phyloP scores from a whole-genome alignment of 2,113 vertebrate genomes.

The Anolis carolinensis region DNA sequence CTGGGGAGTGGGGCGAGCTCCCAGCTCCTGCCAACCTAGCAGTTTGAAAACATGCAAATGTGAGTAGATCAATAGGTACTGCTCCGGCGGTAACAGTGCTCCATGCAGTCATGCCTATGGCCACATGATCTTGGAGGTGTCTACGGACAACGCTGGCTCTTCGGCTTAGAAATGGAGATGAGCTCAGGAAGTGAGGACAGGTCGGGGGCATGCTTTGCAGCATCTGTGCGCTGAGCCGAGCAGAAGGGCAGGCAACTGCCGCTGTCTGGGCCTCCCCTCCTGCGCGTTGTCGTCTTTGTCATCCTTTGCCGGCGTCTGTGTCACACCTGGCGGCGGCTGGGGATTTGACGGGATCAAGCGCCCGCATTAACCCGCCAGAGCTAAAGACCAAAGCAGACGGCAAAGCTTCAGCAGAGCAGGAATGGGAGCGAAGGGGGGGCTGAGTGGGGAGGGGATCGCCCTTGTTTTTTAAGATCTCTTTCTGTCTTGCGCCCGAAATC shows the following conservation, averaged over 20 bases:
- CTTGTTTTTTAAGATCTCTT: not conserved
- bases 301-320: slow-evolving; percentile 36
- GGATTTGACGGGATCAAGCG: slow-evolving; percentile 66
- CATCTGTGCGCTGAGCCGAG: not conserved
- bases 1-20: too few relatives aligned
- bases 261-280: not conserved
- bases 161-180: too few relatives aligned
- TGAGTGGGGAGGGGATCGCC: slow-evolving; percentile 30
- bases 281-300: not conserved
- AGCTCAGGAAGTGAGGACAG: too few relatives aligned
- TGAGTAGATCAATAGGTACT: too few relatives aligned
- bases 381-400: slow-evolving; percentile 84
- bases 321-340: slow-evolving; percentile 65
- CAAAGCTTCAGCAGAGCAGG: slow-evolving; percentile 71
- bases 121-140: too few relatives aligned
- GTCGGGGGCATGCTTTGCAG: not conserved
- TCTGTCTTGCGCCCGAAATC: slow-evolving; percentile 54
- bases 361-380: slow-evolving; percentile 64
- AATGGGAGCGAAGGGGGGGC: slow-evolving; percentile 54
- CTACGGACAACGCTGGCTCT: too few relatives aligned
- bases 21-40: too few relatives aligned
- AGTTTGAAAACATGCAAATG: too few relatives aligned
- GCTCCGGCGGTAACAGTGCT: too few relatives aligned
- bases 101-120: too few relatives aligned
- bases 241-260: slow-evolving; percentile 38